phyloP scores from a whole-genome alignment of 1,140 invertebrate species.

The Euschistus heros region DNA sequence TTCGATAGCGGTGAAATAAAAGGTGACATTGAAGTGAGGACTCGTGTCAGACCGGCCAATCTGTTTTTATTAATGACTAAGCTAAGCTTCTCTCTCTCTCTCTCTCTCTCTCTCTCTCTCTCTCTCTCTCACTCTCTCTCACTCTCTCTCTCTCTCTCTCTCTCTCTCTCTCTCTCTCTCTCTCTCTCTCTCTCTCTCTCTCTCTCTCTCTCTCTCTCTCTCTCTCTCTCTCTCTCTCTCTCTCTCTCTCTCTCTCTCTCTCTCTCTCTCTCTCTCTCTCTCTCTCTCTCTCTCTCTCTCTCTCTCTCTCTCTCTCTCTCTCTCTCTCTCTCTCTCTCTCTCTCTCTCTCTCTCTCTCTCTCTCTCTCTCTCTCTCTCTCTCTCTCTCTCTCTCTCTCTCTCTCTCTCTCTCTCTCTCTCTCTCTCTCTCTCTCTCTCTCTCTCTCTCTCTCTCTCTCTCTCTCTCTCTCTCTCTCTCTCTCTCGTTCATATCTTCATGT shows the following conservation, averaged over 20 bases:
- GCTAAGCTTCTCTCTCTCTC: constrained; percentile 12
- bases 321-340: constrained; percentile 22
- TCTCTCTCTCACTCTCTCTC: constrained; percentile 15
- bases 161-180: constrained; percentile 16
- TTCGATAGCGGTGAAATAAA: too few relatives aligned
- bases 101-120: constrained; percentile 19
- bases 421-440: too few relatives aligned
- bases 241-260: constrained; percentile 24
- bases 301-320: constrained; percentile 18
- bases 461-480: too few relatives aligned
- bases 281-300: constrained; percentile 5
- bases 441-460: too few relatives aligned
- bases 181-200: constrained; percentile 18
- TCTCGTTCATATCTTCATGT: constrained; percentile 21
- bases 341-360: constrained; percentile 21
- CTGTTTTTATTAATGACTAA: background rate
- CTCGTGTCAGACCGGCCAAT: too few relatives aligned
- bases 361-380: constrained; percentile 19
- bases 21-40: too few relatives aligned
- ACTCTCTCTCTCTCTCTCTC: constrained; percentile 25
- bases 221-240: constrained; percentile 21
- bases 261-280: constrained; percentile 21
- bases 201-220: constrained; percentile 23
- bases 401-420: background rate
- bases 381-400: constrained; percentile 6